A percentile compares a stretch with the other conserved stretches of the same genome.
Evolutionary conservation across 37 sponge, comb jelly and placozoan genomes (phyloP).

Genomic region (Trichoplax adhaerens): DNA sequence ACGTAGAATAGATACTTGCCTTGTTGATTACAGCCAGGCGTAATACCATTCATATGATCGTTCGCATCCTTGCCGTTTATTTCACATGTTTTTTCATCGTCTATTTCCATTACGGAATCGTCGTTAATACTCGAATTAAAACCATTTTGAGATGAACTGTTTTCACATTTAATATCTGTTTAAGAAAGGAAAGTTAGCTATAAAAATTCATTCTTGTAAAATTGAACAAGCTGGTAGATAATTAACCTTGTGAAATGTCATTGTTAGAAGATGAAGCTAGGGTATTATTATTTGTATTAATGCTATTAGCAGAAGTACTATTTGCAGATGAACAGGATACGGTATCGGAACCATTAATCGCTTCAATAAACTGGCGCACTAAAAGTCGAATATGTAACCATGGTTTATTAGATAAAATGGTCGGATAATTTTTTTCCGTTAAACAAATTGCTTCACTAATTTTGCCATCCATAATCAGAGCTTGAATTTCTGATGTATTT

Average conservation of each 20-base stretch:
- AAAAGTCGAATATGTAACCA: constrained; percentile 69
- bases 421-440: constrained; percentile 41
- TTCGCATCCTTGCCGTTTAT: too few relatives aligned
- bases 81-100: too few relatives aligned
- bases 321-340: neutral
- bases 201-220: too few relatives aligned
- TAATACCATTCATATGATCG: too few relatives aligned
- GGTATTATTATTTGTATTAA: constrained; percentile 7
- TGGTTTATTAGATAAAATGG: constrained; percentile 39
- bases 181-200: too few relatives aligned
- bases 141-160: too few relatives aligned
- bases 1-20: too few relatives aligned
- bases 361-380: constrained; percentile 88
- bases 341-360: constrained; percentile 22
- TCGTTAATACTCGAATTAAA: too few relatives aligned
- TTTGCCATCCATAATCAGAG: constrained; percentile 49
- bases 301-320: constrained; percentile 9
- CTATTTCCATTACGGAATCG: too few relatives aligned
- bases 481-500: constrained; percentile 43
- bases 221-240: neutral
- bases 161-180: too few relatives aligned
- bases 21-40: too few relatives aligned
- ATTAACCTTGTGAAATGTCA: neutral
- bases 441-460: constrained; percentile 54
- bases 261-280: neutral